Conservation (phyloP, 2,888 invertebrate species). For the Phlogophora meticulosa region DNA sequence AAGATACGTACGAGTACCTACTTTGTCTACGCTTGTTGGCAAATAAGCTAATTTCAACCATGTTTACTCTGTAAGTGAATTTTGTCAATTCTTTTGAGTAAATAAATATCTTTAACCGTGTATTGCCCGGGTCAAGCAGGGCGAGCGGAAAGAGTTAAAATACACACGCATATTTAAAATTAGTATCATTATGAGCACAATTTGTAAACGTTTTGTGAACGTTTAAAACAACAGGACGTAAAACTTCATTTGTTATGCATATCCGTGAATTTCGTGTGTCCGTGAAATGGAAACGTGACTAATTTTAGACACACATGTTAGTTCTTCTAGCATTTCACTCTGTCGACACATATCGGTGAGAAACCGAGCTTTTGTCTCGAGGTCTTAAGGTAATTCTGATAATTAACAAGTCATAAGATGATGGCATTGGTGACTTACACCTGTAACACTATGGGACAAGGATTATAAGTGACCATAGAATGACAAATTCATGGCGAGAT, state of each 20-base stretch:
- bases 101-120: no score
- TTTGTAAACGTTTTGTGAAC: constrained; percentile 13
- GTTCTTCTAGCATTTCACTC: constrained; percentile 19
- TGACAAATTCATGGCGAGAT: constrained; percentile 36
- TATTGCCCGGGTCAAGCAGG: background rate
- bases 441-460: constrained; percentile 27
- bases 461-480: constrained; percentile 33
- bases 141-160: constrained; percentile 17
- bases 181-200: constrained; percentile 3
- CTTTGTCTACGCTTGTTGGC: no score
- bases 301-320: constrained; percentile 42
- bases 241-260: constrained; percentile 54
- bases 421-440: constrained; percentile 27
- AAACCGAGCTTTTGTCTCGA: constrained; percentile 36
- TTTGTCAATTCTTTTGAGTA: no score
- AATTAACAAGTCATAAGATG: constrained; percentile 26
- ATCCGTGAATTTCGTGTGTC: constrained; percentile 45
- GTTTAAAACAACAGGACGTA: constrained; percentile 45
- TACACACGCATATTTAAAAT: constrained; percentile 13
- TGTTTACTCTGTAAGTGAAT: no score
- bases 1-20: no score
- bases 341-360: constrained; percentile 23
- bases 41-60: no score
- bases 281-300: constrained; percentile 49
- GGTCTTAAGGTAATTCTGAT: constrained; percentile 22